Evolutionary conservation across 2,113 vertebrate genomes (phyloP), one percentile per base, ranked within the genome.

Genomic region (Sceloporus tristichus): DNA sequence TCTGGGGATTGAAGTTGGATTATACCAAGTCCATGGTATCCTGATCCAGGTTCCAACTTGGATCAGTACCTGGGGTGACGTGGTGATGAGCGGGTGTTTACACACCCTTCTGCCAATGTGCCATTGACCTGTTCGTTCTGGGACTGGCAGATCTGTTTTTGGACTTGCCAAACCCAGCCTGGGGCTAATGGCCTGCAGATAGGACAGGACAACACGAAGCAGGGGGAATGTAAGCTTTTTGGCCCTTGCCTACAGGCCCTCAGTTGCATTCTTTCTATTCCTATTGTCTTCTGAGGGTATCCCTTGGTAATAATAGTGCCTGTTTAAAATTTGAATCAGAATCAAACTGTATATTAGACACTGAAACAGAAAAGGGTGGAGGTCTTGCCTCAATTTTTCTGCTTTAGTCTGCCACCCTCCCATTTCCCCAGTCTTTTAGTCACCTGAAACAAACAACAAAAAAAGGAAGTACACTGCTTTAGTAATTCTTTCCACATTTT

Each of bases 391-490:
- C 78, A 53, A 87, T 40, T 78, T 82, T 66, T 11, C 16, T 83
- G 34, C 81, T 88, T 21, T 84, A 87, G n/a, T 40, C 68, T 92
- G 85, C 73, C 9, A 42, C 25, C 66, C 21, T 62, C 27, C 27
- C 56, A 25, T 34, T 48, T 42, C 75, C 6, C 81, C 86, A 84
- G 56, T 79, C 83, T 88, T n/a, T 42, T 23, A 77, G 82, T 88
- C 90, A 89, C 71, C 79, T 65, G 90, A 78, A 91, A 89, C 90
- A 89, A 91, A 92, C 90, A 92, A 62, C 59, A 62, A 62, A 92
- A 93, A 93, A 95, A 94, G 93, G 93, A 90, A 92, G 90, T 86
- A 84, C 66, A 87, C 0, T 78, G 73, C 78, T 88, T 90, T 83
- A 88, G 91, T 87, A 11, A 0, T 88, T 89, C 86, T 87, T 82